Evolutionary conservation across 2,888 invertebrate genomes (phyloP).

Genomic region (Mesochorus sp.): DNA sequence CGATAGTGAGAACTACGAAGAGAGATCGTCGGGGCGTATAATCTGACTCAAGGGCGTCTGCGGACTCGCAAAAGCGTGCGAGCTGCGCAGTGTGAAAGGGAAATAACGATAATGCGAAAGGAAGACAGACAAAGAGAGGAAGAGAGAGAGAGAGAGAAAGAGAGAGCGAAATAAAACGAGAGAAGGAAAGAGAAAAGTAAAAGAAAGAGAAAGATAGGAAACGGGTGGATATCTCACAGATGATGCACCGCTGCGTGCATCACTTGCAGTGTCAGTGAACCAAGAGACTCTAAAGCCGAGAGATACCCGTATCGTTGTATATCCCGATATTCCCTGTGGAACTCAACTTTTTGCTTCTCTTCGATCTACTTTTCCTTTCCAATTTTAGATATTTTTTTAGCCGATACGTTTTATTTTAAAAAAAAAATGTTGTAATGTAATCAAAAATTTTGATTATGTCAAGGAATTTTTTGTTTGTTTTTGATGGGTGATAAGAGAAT

Average conservation of each 20-base stretch:
- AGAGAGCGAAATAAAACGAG: constrained; percentile 42
- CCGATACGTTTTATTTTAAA: too few relatives aligned
- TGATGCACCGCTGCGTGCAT: constrained; percentile 55
- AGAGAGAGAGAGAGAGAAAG: constrained; percentile 46
- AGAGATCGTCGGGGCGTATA: constrained; percentile 70
- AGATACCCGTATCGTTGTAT: constrained; percentile 21
- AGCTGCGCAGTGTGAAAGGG: constrained; percentile 60
- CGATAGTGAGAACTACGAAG: constrained; percentile 35
- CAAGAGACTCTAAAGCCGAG: constrained; percentile 49
- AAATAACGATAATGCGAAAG: constrained; percentile 35
- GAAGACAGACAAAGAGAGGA: constrained; percentile 40
- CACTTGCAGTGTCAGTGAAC: constrained; percentile 53
- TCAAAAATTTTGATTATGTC: too few relatives aligned
- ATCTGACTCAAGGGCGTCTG: constrained; percentile 79
- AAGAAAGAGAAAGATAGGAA: constrained; percentile 43
- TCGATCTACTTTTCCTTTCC: neutral
- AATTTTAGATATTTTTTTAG: too few relatives aligned
- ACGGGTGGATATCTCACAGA: constrained; percentile 58
- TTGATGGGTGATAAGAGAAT: too few relatives aligned
- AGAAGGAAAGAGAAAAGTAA: constrained; percentile 53
- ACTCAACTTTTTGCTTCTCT: constrained; percentile 51
- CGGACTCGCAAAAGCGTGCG: constrained; percentile 70
- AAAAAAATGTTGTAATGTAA: too few relatives aligned
- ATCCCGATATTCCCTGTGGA: constrained; percentile 45
- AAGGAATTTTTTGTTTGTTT: too few relatives aligned